Evolutionary conservation across 2,113 vertebrate species (phyloP).

Genomic region (Polypterus bichir): DNA sequence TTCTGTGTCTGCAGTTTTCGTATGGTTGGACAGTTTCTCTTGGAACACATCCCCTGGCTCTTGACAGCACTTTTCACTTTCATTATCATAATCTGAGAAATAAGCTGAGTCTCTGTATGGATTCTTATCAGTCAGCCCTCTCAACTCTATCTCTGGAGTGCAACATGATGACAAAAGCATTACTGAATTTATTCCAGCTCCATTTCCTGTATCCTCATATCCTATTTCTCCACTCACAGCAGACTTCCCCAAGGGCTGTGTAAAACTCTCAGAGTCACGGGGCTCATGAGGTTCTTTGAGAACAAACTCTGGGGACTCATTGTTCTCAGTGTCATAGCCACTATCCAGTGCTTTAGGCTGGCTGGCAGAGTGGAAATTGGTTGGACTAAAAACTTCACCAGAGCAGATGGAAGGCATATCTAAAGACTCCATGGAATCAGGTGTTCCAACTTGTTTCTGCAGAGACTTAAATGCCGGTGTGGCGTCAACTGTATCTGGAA

Average conservation of each 20-base stretch:
- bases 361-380: constrained; percentile 39
- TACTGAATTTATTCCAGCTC: constrained; percentile 18
- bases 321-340: constrained; percentile 91
- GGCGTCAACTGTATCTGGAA: constrained; percentile 48
- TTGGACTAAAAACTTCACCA: constrained; percentile 61
- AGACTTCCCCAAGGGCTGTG: constrained; percentile 27
- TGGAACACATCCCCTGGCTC: constrained; percentile 49
- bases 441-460: constrained; percentile 73
- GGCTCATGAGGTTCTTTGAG: constrained; percentile 71
- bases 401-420: constrained; percentile 65
- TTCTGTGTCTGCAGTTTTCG: constrained; percentile 16
- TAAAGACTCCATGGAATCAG: constrained; percentile 71
- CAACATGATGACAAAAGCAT: constrained; percentile 28
- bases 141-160: constrained; percentile 37
- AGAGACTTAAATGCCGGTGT: constrained; percentile 50
- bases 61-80: constrained; percentile 47
- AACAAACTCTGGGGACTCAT: constrained; percentile 86
- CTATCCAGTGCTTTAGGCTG: constrained; percentile 81
- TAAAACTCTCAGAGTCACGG: constrained; percentile 38
- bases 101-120: constrained; percentile 89
- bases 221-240: constrained; percentile 15
- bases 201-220: constrained; percentile 31
- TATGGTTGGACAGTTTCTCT: constrained; percentile 19
- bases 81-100: constrained; percentile 81
- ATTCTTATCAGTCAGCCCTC: constrained; percentile 55